These are phyloP conservation scores for Melanotaenia maccullochi DNA, from an alignment of 2,797 vertebrate species.

Conservation along the genomic window DNA sequence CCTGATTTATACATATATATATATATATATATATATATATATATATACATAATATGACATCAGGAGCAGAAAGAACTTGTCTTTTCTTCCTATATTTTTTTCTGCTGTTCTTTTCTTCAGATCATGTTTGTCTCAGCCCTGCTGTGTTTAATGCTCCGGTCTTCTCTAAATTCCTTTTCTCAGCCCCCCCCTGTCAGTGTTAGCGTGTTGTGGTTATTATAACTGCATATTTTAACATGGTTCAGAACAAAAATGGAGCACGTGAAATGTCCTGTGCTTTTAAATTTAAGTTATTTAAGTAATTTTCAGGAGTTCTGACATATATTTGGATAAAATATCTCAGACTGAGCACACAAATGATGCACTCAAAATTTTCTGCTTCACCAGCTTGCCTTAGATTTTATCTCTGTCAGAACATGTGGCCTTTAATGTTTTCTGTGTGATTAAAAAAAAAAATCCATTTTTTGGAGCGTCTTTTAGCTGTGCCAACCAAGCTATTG, in stretches of 20 bases:
- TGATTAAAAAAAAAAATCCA: constrained; percentile 27
- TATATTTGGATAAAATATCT: not conserved
- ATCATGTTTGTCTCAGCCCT: constrained; percentile 29
- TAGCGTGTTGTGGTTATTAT: constrained; percentile 23
- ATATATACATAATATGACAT: constrained; percentile 23
- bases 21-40: constrained; percentile 71
- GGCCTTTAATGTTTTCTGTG: constrained; percentile 26
- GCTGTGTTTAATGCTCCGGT: constrained; percentile 18
- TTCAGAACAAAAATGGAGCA: constrained; percentile 31
- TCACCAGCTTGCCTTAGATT: constrained; percentile 48
- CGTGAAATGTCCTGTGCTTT: constrained; percentile 5
- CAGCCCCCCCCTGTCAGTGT: constrained; percentile 11
- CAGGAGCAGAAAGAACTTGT: constrained; percentile 53
- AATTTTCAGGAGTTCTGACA: constrained; percentile 13
- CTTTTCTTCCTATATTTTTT: not conserved
- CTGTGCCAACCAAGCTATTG: constrained; percentile 33
- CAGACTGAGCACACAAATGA: constrained; percentile 8
- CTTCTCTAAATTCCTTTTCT: constrained; percentile 30
- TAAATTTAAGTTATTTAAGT: constrained; percentile 26
- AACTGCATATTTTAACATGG: constrained; percentile 38
- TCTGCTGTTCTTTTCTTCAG: constrained; percentile 12
- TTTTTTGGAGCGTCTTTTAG: constrained; percentile 28
- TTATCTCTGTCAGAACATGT: constrained; percentile 36
- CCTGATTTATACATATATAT: constrained; percentile 69
- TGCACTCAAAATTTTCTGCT: constrained; percentile 33